phyloP scores from a whole-genome alignment of 2,888 invertebrate genomes.

The Ischnus inquisitorius region DNA sequence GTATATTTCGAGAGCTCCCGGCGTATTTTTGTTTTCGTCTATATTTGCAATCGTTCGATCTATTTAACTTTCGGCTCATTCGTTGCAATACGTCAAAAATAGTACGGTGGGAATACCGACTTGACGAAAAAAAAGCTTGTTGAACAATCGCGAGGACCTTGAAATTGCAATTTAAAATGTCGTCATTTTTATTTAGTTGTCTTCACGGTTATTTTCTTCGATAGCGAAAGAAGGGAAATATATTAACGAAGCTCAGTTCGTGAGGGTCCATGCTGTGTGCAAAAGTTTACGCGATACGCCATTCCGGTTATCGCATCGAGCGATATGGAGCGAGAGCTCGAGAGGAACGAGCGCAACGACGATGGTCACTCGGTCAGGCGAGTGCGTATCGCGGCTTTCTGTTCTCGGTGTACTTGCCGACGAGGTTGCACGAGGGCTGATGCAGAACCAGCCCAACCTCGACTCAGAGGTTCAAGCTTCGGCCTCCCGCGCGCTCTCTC shows the following conservation, averaged over 20 bases:
- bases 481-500: background rate
- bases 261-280: too few relatives aligned
- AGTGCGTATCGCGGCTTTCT: constrained; percentile 37
- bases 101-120: background rate
- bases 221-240: background rate
- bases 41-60: constrained; percentile 35
- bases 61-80: constrained; percentile 10
- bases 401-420: background rate
- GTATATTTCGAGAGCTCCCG: constrained; percentile 40
- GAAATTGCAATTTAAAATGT: background rate
- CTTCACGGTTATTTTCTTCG: background rate
- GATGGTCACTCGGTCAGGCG: constrained; percentile 33
- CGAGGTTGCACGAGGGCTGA: constrained; percentile 11
- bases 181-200: too few relatives aligned
- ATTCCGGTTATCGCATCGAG: background rate
- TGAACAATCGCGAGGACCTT: background rate
- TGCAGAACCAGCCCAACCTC: constrained; percentile 4
- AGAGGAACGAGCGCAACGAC: constrained; percentile 25
- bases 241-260: too few relatives aligned
- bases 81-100: constrained; percentile 16
- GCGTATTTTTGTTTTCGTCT: constrained; percentile 47
- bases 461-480: constrained; percentile 8
- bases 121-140: background rate
- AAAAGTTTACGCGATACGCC: too few relatives aligned
- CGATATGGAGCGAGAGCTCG: background rate